Percentiles rank a stretch among this genome's conserved stretches.
Evolutionary conservation across 2,888 invertebrate genomes (phyloP).

Genomic region (Timema cristinae): DNA sequence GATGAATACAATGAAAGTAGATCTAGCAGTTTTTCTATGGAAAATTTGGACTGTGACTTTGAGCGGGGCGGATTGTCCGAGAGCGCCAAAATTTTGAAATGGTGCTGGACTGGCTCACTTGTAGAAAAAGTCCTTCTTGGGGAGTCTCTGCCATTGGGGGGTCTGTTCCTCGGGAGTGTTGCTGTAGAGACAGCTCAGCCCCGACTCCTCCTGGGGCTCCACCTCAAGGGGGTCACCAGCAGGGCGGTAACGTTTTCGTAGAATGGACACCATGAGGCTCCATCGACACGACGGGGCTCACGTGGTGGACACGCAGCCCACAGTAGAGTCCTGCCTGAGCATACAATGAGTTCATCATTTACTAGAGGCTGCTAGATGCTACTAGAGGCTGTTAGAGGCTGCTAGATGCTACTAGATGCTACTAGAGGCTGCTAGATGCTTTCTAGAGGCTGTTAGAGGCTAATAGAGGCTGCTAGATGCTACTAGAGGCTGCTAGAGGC

Average conservation of each 20-base stretch:
- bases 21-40: no score
- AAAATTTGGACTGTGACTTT: no score
- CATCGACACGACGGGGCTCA: slow-evolving; percentile 36
- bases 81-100: no score
- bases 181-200: slow-evolving; percentile 36
- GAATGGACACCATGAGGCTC: slow-evolving; percentile 38
- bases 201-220: slow-evolving; percentile 30
- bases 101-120: slow-evolving; percentile 13
- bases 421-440: no score
- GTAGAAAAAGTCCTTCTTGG: slow-evolving; percentile 28
- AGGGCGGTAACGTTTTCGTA: slow-evolving; percentile 33
- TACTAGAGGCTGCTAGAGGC: background rate
- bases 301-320: slow-evolving; percentile 32
- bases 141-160: slow-evolving; percentile 33
- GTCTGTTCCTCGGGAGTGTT: slow-evolving; percentile 30
- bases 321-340: slow-evolving; percentile 19
- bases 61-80: no score
- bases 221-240: slow-evolving; percentile 33
- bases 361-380: background rate
- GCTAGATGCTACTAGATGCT: no score
- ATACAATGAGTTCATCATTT: background rate
- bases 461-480: background rate
- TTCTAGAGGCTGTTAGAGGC: background rate
- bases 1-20: no score
- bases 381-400: no score